These are phyloP conservation scores for Drosophila saltans DNA, from an alignment of 1,140 invertebrate genomes.

Conservation along the genomic window DNA sequence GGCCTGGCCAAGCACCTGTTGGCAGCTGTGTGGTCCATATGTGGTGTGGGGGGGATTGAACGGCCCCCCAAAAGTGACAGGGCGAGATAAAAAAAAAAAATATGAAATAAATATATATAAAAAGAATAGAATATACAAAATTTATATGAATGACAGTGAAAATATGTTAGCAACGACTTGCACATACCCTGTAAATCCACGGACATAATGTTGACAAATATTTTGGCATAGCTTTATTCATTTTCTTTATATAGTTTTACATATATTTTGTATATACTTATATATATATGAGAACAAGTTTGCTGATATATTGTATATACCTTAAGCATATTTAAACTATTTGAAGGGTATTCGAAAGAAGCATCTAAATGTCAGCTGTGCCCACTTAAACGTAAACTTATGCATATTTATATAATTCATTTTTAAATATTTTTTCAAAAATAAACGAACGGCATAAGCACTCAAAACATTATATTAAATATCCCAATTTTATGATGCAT, in stretches of 20 bases:
- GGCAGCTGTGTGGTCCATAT: constrained; percentile 36
- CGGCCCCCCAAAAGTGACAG: constrained; percentile 8
- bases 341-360: constrained; percentile 5
- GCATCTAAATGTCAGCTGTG: constrained; percentile 69
- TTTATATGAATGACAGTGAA: neutral
- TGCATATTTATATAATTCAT: constrained; percentile 80
- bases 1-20: constrained; percentile 26
- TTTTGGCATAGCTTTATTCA: too few species aligned
- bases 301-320: neutral
- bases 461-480: constrained; percentile 73
- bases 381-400: constrained; percentile 74
- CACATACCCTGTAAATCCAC: neutral
- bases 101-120: neutral
- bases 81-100: constrained; percentile 22
- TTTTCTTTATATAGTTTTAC: too few species aligned
- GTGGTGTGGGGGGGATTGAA: constrained; percentile 16
- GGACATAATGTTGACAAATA: too few species aligned
- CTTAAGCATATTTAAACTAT: neutral
- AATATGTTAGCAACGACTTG: constrained; percentile 2
- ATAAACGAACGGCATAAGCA: constrained; percentile 47
- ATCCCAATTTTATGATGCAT: constrained; percentile 76
- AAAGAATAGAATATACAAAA: constrained; percentile 3
- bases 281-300: too few species aligned
- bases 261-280: too few species aligned
- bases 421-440: constrained; percentile 65